phyloP scores from a whole-genome alignment of 1,140 invertebrate genomes.

The Hylyphantes graminicola region DNA sequence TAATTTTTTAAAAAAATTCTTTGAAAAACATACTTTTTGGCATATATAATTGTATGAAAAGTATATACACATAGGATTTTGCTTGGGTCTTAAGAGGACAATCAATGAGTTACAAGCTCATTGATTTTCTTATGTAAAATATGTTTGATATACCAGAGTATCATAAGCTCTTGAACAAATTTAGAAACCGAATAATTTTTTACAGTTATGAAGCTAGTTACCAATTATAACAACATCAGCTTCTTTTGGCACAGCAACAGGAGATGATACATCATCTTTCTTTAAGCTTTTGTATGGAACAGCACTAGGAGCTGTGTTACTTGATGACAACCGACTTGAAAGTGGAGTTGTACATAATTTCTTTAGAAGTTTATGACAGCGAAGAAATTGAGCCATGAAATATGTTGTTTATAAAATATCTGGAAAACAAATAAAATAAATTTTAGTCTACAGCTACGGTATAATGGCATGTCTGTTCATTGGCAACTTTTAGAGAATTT shows the following conservation, averaged over 20 bases:
- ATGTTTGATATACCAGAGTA: neutral
- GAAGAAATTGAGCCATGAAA: constrained; percentile 12
- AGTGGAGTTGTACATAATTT: neutral
- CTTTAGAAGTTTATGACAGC: neutral
- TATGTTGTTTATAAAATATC: neutral
- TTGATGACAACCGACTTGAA: constrained; percentile 9
- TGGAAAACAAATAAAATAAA: neutral
- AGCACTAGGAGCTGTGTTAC: constrained; percentile 29
- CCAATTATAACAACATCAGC: constrained; percentile 60
- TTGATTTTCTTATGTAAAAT: neutral
- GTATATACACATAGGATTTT: too few species aligned
- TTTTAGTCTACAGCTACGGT: too few species aligned
- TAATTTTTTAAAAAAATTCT: too few species aligned
- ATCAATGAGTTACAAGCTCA: neutral
- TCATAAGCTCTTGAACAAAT: neutral
- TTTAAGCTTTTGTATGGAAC: constrained; percentile 49
- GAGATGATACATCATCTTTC: constrained; percentile 39
- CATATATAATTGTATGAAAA: too few species aligned
- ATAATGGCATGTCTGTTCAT: too few species aligned
- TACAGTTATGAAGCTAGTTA: neutral
- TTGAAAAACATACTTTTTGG: too few species aligned
- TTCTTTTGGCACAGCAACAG: constrained; percentile 34
- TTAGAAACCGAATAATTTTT: neutral
- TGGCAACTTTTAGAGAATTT: too few species aligned
- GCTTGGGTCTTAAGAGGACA: too few species aligned